Base-by-base conservation (phyloP, 2,888 invertebrate genomes). In the Zonitis immaculata region DNA sequence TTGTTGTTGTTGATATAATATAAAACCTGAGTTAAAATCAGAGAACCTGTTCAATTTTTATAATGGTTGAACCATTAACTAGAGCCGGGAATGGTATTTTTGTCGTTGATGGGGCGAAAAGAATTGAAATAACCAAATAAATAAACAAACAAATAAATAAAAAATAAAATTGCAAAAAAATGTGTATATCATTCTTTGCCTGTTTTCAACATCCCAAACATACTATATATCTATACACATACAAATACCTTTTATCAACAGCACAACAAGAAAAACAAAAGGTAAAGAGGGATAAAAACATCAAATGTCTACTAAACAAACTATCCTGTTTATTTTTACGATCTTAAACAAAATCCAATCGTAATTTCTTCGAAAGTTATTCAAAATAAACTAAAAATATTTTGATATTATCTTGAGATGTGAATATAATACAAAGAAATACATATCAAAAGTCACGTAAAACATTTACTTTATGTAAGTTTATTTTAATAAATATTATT, bases 61-160 rank as follows among this genome's bases (percentile, higher is more conserved):
- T 52, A 52, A 52, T 48, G 48, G 52, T 48, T 35, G 35, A 35
- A 47, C 22, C 35, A 52, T 52, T 44, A 48, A 43, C 35, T 16
- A 8, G 35, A 18, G 3, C 16, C 35, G 9, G n/a, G 35, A 16
- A 35, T 35, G 35, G 16, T 16, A 18, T 18, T 35, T 35, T 27
- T 35, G 16, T 35, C 35, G 18, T 35, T 35, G 35, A 35, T 18
- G 35, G 16, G 35, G 35, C 18, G 16, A 16, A 35, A 18, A 35
- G 16, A 32, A 25, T 6, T 14, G 32, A 1, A n/a, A n/a, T n/a
- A n/a, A n/a, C 6, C 2, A 32, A 32, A 12, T 14, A 32, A 32
- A 32, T 1, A 25, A 25, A 25, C 2, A 27, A 27, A 27, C 8
- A 27, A 27, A 1, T 1, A 27, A 27, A 27, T 2, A 9, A 2